Evolutionary conservation across 2,888 invertebrate species (phyloP).

Genomic region (Parapristionchus giblindavisi): DNA sequence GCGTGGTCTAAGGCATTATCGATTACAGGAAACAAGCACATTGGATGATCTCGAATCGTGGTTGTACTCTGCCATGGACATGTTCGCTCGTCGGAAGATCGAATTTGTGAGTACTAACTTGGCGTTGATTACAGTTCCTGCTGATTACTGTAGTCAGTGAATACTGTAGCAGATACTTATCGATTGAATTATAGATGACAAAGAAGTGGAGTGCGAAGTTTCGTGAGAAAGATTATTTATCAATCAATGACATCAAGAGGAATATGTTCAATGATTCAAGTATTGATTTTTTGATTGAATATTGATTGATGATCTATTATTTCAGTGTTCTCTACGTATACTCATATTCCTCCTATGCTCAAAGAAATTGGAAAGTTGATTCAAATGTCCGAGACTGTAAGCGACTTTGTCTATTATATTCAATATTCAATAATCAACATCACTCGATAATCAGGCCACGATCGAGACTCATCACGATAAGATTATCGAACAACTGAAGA

Average conservation of each 20-base stretch:
- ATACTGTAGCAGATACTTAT: too few relatives aligned
- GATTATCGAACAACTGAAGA: slow-evolving; percentile 5
- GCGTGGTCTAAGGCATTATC: neutral
- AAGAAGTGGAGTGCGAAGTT: slow-evolving; percentile 14
- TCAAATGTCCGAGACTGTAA: slow-evolving; percentile 1
- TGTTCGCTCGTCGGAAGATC: slow-evolving; percentile 2
- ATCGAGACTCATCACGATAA: slow-evolving; percentile 11
- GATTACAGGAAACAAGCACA: too few relatives aligned
- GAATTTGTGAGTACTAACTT: neutral
- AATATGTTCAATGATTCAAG: neutral
- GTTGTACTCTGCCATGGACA: slow-evolving; percentile 12
- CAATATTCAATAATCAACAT: too few relatives aligned
- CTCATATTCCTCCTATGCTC: slow-evolving; percentile 3
- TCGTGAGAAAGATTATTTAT: slow-evolving; percentile 3
- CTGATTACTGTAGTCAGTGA: too few relatives aligned
- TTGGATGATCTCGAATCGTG: slow-evolving; percentile 26
- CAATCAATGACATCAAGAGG: slow-evolving; percentile 7
- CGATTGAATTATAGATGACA: neutral
- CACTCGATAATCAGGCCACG: slow-evolving; percentile 11
- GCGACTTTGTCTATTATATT: too few relatives aligned
- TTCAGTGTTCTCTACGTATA: slow-evolving; percentile 5
- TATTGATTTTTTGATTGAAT: neutral
- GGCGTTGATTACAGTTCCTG: neutral
- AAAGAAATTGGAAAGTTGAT: slow-evolving; percentile 7
- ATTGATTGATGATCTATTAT: neutral